A percentile compares a stretch with the other conserved stretches of the same genome.
Conservation (phyloP, 2,113 vertebrate genomes). For the Ageneiosus marmoratus region DNA sequence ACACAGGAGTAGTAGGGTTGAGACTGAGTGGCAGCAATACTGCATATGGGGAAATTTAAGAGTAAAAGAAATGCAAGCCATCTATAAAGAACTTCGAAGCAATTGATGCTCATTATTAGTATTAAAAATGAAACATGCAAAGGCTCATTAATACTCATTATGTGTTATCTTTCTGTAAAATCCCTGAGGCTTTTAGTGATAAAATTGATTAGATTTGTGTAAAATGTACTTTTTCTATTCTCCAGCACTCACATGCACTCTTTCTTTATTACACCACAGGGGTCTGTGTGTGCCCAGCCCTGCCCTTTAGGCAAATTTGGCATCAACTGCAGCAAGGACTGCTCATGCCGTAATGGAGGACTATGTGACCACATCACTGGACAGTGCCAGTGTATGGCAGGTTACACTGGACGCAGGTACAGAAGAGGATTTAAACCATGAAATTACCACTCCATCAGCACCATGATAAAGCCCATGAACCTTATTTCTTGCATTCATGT, state of each 20-base stretch:
- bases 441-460: not conserved
- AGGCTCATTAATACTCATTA: slow-evolving; percentile 36
- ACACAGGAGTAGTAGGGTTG: not conserved
- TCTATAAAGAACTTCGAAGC: slow-evolving; percentile 3
- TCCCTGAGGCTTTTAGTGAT: not conserved
- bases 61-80: slow-evolving; percentile 9
- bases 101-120: slow-evolving; percentile 29
- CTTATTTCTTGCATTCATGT: not conserved
- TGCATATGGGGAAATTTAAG: slow-evolving; percentile 16
- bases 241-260: not conserved
- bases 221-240: not conserved
- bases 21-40: not conserved
- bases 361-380: slow-evolving; percentile 91
- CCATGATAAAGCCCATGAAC: not conserved
- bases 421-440: slow-evolving; percentile 15
- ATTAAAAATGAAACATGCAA: slow-evolving; percentile 32
- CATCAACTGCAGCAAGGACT: slow-evolving; percentile 95
- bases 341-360: slow-evolving; percentile 93
- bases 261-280: slow-evolving; percentile 70
- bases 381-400: slow-evolving; percentile 88
- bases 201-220: slow-evolving; percentile 11
- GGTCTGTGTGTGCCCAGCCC: slow-evolving; percentile 92
- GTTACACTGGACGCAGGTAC: slow-evolving; percentile 95
- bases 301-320: slow-evolving; percentile 90
- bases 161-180: slow-evolving; percentile 35